phyloP scores from a whole-genome alignment of 2,797 vertebrate species.

The Falco concolor region DNA sequence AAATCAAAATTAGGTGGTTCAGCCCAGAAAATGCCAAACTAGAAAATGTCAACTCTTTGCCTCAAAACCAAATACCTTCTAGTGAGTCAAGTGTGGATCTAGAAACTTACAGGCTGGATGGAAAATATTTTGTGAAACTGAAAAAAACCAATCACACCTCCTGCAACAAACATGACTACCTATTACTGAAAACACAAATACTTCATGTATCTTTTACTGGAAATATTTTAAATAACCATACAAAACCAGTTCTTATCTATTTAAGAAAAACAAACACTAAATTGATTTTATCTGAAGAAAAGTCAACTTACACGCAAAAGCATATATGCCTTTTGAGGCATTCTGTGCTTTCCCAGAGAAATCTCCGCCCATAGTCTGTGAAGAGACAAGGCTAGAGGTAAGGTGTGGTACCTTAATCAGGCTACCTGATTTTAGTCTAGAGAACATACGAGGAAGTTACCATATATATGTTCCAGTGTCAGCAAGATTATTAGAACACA shows the following conservation, averaged over 20 bases:
- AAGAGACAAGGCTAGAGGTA: not conserved
- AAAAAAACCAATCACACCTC: not conserved
- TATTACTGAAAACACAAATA: not conserved
- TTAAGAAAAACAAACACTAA: not conserved
- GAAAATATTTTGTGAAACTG: not conserved
- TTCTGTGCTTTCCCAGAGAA: constrained; percentile 88
- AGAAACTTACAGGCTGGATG: not conserved
- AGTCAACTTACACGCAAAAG: constrained; percentile 85
- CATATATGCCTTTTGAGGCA: constrained; percentile 89
- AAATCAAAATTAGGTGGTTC: not conserved
- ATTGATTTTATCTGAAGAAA: not conserved
- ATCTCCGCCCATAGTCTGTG: constrained; percentile 94
- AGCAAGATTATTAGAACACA: not conserved
- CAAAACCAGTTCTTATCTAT: not conserved
- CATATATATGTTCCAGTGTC: not conserved
- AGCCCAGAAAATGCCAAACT: not conserved
- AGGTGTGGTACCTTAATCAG: not conserved
- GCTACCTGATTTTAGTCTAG: not conserved
- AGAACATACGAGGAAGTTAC: not conserved
- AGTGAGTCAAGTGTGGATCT: not conserved
- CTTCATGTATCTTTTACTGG: not conserved
- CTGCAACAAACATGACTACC: not conserved
- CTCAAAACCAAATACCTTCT: not conserved
- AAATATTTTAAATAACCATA: not conserved
- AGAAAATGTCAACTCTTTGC: not conserved